Evolutionary conservation across 1,140 invertebrate species (phyloP), one percentile per base, ranked within the genome.

Genomic region (Drosophila novamexicana): DNA sequence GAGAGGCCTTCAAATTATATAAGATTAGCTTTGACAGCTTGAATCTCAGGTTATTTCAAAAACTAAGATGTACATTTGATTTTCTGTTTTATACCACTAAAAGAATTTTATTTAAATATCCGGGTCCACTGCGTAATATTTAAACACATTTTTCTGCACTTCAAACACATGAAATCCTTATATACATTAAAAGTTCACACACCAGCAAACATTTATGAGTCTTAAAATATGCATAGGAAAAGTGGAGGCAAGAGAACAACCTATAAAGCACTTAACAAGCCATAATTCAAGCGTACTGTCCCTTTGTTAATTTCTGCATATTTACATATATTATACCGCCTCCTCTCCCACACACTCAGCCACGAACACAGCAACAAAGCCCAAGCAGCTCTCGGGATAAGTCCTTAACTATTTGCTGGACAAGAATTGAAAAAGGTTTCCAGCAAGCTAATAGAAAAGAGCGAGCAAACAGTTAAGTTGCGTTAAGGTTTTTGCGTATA

Each of bases 261-360:
- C 22, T 42, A 47, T 37, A 57, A 57, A 44, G 52, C 68, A 71
- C 68, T 71, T 71, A 57, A 57, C 61, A 53, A 56, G 50, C 59
- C 36, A 65, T 71, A 71, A 71, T 57, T 71, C 44, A 71, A 44
- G 52, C 52, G 40, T 22, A 9, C 32, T 57, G 44, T 40, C 50
- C 32, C 50, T 70, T 56, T 36, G 32, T 39, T 54, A 45, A 71
- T 65, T 66, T 71, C 18, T 54, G 54, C 32, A 59, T 45, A 59
- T 59, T 45, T 59, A 52, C 45, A 63, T 39, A 63, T 34, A 59
- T 59, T 44, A 62, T 16, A 42, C 22, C 22, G 22, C 22, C 3
- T 2, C 22, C 22, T 29, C 52, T 34, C n/a, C 52, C 22, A 65
- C 18, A 72, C 37, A 42, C 16, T 53, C 16, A 40, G n/a, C 9